Evolutionary conservation across 2,797 vertebrate genomes (phyloP), one percentile per base, ranked within the genome.

Genomic region (Erpetoichthys calabaricus): DNA sequence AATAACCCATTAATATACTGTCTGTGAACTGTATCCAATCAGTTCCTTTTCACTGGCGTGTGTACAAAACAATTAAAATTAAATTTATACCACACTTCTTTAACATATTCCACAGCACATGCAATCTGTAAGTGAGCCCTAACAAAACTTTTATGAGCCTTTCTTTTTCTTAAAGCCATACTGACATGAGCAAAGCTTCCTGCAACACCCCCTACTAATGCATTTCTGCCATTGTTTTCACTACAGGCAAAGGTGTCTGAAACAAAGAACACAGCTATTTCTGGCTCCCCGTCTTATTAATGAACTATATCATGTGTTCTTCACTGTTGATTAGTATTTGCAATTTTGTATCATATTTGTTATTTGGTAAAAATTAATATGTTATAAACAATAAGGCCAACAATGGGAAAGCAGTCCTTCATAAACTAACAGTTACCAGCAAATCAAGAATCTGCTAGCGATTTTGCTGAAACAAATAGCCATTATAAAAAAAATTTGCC

Each of bases 11-110:
- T 97, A 97, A 95, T 94, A 94, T 93, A 94, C 89, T 90, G 91
- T 90, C 91, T 94, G 86, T 96, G 93, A 97, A 96, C 94, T 98
- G 95, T 95, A 91, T 97, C 94, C 94, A 97, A 97, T 98, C 95
- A 96, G 93, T 96, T 97, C 92, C 92, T 92, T 97, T 92, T 90
- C 95, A 97, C 90, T 97, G 94, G 91, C 65, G 89, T 97, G 91
- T 94, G 90, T 91, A 96, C 79, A 89, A 97, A 98, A 98, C 95
- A 98, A 97, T 98, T 97, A 97, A 94, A 96, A 94, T 93, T 91
- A 91, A 91, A 97, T 95, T 96, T 92, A 94, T 92, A 94, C 90
- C 83, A 88, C 86, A 86, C 86, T 91, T 87, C 89, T 90, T 90
- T 90, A 94, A 94, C 91, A 87, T 88, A 94, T 92, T 91, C 91